phyloP scores from a whole-genome alignment of 2,888 invertebrate genomes.

The Fragum fragum region DNA sequence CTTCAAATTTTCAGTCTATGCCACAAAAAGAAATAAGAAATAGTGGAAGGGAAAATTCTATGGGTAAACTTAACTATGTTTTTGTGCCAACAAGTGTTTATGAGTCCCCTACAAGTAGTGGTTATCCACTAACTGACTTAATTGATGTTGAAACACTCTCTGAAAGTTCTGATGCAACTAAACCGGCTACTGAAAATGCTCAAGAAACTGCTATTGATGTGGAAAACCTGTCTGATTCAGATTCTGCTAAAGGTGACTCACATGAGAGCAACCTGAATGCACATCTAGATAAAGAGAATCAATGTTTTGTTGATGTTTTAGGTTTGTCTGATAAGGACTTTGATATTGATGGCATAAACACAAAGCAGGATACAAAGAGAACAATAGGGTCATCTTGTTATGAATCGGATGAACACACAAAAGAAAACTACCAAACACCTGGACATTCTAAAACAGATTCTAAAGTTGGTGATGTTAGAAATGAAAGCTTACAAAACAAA shows the following conservation, averaged over 20 bases:
- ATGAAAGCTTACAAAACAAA: not conserved
- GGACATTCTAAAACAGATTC: not conserved
- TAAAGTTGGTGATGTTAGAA: not conserved
- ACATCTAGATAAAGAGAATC: constrained; percentile 33
- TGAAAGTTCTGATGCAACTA: constrained; percentile 48
- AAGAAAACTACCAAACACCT: not conserved
- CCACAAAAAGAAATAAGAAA: no score
- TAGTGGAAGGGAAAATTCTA: not conserved
- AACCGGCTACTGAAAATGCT: constrained; percentile 9
- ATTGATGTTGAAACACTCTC: constrained; percentile 55
- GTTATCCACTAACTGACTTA: constrained; percentile 1
- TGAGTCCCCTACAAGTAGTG: constrained; percentile 50
- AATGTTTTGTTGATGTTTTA: constrained; percentile 47
- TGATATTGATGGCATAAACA: not conserved
- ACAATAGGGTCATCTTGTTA: not conserved
- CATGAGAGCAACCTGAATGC: constrained; percentile 33
- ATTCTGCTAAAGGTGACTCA: constrained; percentile 23
- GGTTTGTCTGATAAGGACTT: constrained; percentile 53
- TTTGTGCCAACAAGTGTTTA: constrained; percentile 11
- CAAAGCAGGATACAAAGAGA: not conserved
- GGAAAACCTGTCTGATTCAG: constrained; percentile 44
- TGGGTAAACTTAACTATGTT: not conserved
- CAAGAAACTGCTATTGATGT: constrained; percentile 35
- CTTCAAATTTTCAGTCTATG: not conserved
- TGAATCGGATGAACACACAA: not conserved